Conservation (phyloP, 1,140 invertebrate species). For the Melitaea cinxia region DNA sequence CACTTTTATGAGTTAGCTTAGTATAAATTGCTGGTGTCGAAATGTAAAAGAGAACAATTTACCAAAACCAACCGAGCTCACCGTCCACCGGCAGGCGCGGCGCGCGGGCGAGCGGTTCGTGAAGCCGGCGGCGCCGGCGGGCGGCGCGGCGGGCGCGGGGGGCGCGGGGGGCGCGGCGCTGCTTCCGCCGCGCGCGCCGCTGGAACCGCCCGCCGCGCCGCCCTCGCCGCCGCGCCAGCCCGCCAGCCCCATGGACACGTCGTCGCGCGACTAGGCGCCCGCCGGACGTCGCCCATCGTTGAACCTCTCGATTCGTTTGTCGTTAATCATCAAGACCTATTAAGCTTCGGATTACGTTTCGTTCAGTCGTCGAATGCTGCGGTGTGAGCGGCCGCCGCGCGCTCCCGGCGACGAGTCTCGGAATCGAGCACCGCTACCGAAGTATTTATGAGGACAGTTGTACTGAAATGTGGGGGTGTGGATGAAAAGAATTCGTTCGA, state of each 20-base stretch:
- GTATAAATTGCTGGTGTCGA: too few relatives aligned
- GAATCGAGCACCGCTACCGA: not conserved
- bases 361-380: not conserved
- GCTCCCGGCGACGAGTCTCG: not conserved
- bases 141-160: constrained; percentile 42
- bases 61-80: not conserved
- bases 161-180: constrained; percentile 43
- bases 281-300: not conserved
- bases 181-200: constrained; percentile 51
- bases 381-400: not conserved
- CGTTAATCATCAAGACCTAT: not conserved
- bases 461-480: not conserved
- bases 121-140: constrained; percentile 71
- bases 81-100: constrained; percentile 73
- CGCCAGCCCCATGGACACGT: constrained; percentile 87
- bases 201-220: constrained; percentile 80
- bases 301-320: constrained; percentile 3
- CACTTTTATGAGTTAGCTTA: too few relatives aligned
- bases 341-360: constrained; percentile 3
- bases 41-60: too few relatives aligned
- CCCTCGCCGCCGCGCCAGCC: constrained; percentile 71
- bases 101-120: constrained; percentile 89
- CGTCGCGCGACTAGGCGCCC: constrained; percentile 64
- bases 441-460: not conserved
- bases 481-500: not conserved